Base-by-base conservation (phyloP, 1,140 invertebrate species). In the Dreissena polymorpha region DNA sequence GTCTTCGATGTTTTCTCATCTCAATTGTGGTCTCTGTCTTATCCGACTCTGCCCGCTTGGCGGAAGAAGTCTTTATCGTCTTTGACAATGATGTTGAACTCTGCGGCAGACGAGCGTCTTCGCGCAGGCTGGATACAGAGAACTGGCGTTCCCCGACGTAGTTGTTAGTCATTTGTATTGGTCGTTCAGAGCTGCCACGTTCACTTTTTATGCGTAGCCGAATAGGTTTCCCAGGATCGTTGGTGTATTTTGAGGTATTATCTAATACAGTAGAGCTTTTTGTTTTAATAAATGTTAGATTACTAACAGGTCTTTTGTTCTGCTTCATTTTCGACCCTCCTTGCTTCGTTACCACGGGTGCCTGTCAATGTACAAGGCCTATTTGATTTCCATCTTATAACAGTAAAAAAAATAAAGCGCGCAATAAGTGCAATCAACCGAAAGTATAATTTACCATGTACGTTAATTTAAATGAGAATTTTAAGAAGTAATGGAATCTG, bases 201-300 rank as follows among this genome's bases (percentile, higher is more conserved):
- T 25, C 72, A 21, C 74, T 55, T 74, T 71, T 78, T 71, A 65
- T 77, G 27, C 71, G 70, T 29, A 71, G 29, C 25, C 63, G 71
- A 39, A 70, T 85, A 50, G 77, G 72, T 64, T 67, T 69, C 29
- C 27, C 60, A 21, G 68, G 39, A 5, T 21, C 68, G n/a, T 49
- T 79, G 12, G 65, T 75, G 23, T 63, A 60, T 73, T 72, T 71
- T 3, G 21, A 7, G 16, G 29, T 16, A 23, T 27, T 39, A 10
- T 25, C 39, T 50, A n/a, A 53, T 3, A 49, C 12, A 39, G 21
- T 57, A 0, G 53, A 64, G 50, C 57, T 72, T 21, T 72, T 21
- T 18, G 27, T 63, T 10, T 71, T 50, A 0, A 60, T 16, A 13
- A 63, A 7, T 8, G 70, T 68, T 49, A 80, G 60, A 14, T 71